These are phyloP conservation scores for Micronisus gabar DNA, from an alignment of 2,113 vertebrate species.

Conservation along the genomic window DNA sequence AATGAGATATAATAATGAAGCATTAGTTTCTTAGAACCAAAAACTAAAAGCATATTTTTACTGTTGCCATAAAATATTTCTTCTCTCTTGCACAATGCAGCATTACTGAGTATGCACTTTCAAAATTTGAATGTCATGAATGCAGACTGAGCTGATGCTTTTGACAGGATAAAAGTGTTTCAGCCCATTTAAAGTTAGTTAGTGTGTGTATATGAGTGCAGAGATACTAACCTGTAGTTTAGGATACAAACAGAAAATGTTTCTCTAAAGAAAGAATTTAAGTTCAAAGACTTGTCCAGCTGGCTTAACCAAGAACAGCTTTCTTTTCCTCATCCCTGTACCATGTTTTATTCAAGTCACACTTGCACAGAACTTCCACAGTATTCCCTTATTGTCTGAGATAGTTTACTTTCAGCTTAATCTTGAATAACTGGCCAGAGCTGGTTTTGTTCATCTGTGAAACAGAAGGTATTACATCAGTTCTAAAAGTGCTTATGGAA, in stretches of 20 bases:
- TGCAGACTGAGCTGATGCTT: not conserved
- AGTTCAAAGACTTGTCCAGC: not conserved
- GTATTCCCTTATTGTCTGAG: not conserved
- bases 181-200: not conserved
- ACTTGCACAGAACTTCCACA: not conserved
- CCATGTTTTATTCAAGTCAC: slow-evolving; percentile 14
- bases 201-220: not conserved
- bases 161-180: not conserved
- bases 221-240: not conserved
- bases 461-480: not conserved
- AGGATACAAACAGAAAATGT: not conserved
- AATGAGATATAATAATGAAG: not conserved
- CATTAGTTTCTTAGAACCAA: not conserved
- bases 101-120: not conserved
- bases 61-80: not conserved
- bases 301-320: not conserved
- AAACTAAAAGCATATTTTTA: not conserved
- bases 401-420: slow-evolving; percentile 30
- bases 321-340: not conserved
- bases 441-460: not conserved
- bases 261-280: not conserved
- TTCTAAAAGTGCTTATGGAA: not conserved
- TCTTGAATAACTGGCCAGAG: not conserved
- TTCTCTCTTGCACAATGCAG: not conserved
- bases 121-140: not conserved